phyloP scores from a whole-genome alignment of 2,113 vertebrate species.

The Saguinus midas region DNA sequence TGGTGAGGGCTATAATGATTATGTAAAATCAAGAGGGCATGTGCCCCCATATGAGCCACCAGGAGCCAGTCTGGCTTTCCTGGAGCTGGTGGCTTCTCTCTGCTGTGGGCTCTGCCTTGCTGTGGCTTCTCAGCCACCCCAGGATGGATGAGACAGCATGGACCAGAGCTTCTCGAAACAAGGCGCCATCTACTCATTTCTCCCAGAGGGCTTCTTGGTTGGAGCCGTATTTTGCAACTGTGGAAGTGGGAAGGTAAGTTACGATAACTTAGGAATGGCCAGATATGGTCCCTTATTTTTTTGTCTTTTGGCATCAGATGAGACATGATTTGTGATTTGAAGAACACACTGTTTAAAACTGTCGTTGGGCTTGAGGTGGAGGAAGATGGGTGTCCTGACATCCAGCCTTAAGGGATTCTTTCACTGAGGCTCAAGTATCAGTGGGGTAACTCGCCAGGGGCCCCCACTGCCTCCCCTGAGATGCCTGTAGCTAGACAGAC shows the following conservation, averaged over 20 bases:
- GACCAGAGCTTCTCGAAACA: fast-evolving
- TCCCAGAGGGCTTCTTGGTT: too few species aligned
- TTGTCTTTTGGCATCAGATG: too few species aligned
- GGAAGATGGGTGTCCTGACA: neutral
- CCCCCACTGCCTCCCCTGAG: fast-evolving
- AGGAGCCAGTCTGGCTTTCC: neutral
- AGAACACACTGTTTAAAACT: fast-evolving
- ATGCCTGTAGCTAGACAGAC: neutral
- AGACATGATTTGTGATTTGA: fast-evolving
- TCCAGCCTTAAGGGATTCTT: fast-evolving
- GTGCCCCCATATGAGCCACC: too few species aligned
- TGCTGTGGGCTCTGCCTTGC: fast-evolving
- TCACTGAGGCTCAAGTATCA: fast-evolving
- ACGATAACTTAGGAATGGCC: fast-evolving
- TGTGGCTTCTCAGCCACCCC: neutral
- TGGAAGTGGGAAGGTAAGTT: neutral
- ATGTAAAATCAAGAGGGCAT: fast-evolving
- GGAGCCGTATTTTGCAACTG: fast-evolving
- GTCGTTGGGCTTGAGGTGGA: neutral
- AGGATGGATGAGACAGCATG: fast-evolving
- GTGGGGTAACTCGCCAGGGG: too few species aligned
- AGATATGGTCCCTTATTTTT: fast-evolving
- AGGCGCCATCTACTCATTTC: neutral
- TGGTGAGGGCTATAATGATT: too few species aligned
- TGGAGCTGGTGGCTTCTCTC: neutral